A percentile compares a stretch with the other conserved stretches of the same genome.
Conservation (phyloP, 1,140 invertebrate genomes). For the Ceratina japonica region DNA sequence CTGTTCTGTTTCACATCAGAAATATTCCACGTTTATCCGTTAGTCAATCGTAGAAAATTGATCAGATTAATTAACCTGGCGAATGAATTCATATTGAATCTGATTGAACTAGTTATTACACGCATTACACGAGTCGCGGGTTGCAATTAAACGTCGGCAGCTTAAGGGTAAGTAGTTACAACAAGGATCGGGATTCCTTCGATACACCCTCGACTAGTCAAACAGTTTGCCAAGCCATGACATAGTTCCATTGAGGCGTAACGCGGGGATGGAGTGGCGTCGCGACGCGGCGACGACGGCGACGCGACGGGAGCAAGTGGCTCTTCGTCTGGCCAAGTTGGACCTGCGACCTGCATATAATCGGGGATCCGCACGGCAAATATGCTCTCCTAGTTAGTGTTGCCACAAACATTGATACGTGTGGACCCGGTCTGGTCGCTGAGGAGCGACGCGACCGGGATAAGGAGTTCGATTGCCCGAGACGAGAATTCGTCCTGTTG, state of each 20-base stretch:
- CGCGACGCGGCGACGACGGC: background rate
- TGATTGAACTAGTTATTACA: background rate
- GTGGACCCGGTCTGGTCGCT: constrained; percentile 15
- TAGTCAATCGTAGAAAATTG: too few relatives aligned
- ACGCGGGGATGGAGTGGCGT: constrained; percentile 32
- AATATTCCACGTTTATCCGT: too few relatives aligned
- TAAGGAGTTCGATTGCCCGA: constrained; percentile 38
- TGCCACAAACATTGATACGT: constrained; percentile 70
- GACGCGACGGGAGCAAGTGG: constrained; percentile 33
- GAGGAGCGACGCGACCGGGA: constrained; percentile 9
- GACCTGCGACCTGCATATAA: constrained; percentile 57
- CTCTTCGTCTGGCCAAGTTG: constrained; percentile 47
- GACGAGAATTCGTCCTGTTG: constrained; percentile 19
- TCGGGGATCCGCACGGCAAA: constrained; percentile 67
- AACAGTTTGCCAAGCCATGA: constrained; percentile 60
- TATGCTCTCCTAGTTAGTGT: constrained; percentile 71
- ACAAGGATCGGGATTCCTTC: constrained; percentile 49
- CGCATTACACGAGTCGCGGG: background rate
- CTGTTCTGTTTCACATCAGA: too few relatives aligned
- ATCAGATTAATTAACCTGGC: too few relatives aligned
- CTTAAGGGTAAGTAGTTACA: constrained; percentile 26
- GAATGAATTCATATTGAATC: background rate
- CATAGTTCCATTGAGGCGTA: constrained; percentile 53
- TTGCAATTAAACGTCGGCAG: constrained; percentile 3
- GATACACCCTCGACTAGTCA: constrained; percentile 56